Base-by-base conservation (phyloP, 2,888 invertebrate genomes). In the Chirona hameri region DNA sequence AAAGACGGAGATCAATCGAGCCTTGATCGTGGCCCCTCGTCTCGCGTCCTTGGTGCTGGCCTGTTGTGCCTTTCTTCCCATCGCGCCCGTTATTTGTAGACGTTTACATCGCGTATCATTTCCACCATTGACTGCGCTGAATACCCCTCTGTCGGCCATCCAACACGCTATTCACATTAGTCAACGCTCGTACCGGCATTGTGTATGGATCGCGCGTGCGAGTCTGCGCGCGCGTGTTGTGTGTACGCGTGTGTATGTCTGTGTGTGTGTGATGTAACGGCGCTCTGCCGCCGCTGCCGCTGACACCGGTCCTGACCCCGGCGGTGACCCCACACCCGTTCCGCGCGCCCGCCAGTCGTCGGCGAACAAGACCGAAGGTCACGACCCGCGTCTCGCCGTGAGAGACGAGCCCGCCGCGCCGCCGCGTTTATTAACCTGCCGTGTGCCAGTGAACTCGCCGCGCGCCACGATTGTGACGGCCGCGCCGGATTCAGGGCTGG, bases 301-400 rank as follows among this genome's bases (percentile, higher is more conserved):
- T n/a, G 65, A n/a, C n/a, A 2, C n/a, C 65, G 27, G n/a, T 24
- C 27, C n/a, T 27, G 65, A 65, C 65, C 65, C 65, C 27, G 5
- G 27, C 65, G n/a, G 10, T 65, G 65, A 65, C 65, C 65, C 65
- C 27, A 65, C 65, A 65, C 65, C 65, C 65, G 65, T 65, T 65
- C 65, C 27, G 72, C 31, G 29, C 18, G 31, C 18, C 72, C 69
- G 69, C 14, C 69, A 29, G 27, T 7, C 72, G 72, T 3, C 72
- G 72, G 72, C 15, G 72, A 72, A 72, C 5, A 31, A 72, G 72
- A 72, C 3, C 72, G 18, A 18, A 72, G 72, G 72, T 72, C 72
- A 14, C 72, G 72, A 72, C 72, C 72, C 72, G 72, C 14, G 0
- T 27, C 31, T 27, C 72, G 72, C 72, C 31, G 72, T 69, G 69